phyloP scores from a whole-genome alignment of 2,797 vertebrate species.

The Poecile montanus region DNA sequence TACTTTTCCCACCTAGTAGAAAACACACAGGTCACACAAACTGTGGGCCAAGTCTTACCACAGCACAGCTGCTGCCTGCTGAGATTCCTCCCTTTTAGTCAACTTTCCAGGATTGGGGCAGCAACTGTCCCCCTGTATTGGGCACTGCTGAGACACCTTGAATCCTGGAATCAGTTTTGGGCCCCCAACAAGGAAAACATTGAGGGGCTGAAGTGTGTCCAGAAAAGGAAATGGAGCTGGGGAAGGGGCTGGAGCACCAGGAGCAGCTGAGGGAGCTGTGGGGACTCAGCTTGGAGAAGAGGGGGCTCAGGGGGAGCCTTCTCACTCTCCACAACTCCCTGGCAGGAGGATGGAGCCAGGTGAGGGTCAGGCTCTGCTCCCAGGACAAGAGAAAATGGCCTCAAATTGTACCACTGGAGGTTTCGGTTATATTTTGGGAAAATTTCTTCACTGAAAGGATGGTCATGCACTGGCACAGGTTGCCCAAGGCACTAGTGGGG shows the following conservation, averaged over 20 bases:
- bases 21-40: background rate
- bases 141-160: background rate
- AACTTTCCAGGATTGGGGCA: background rate
- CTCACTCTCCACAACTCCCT: background rate
- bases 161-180: background rate
- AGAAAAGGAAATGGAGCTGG: background rate
- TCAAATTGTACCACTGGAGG: background rate
- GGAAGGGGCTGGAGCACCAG: background rate
- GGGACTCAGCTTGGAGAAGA: background rate
- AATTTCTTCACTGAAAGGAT: background rate
- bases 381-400: background rate
- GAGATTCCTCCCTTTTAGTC: background rate
- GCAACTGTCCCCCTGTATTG: accelerated
- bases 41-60: accelerated
- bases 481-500: background rate
- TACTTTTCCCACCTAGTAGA: slow-evolving; percentile 89
- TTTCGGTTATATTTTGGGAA: background rate
- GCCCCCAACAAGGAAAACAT: background rate
- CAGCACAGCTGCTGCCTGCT: background rate
- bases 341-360: background rate
- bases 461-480: background rate
- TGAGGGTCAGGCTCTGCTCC: background rate
- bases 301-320: background rate
- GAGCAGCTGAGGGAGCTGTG: background rate
- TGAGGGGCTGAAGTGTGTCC: background rate